These are phyloP conservation scores for Corbicula japonica DNA, from an alignment of 2,888 invertebrate species.

Conservation along the genomic window DNA sequence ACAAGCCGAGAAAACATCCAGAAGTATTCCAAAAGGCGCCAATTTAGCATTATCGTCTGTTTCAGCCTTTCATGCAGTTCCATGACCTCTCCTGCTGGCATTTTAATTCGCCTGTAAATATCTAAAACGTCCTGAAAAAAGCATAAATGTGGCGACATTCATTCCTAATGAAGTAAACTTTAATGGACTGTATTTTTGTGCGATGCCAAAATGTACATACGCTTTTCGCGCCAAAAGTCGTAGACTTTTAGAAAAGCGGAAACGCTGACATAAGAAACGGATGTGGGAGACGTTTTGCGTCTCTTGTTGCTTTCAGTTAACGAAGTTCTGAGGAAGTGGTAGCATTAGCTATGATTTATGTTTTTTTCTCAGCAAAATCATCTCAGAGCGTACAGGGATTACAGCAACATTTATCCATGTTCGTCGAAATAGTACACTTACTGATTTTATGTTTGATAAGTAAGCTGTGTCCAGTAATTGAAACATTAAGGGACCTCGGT, in stretches of 20 bases:
- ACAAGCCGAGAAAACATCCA: no score
- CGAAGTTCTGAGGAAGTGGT: no score
- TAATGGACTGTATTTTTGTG: slow-evolving; percentile 15
- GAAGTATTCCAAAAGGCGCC: slow-evolving; percentile 27
- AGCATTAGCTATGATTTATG: no score
- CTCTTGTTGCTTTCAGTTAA: no score
- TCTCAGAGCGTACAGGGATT: no score
- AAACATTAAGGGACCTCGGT: no score
- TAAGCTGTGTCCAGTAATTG: no score
- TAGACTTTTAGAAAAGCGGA: slow-evolving; percentile 26
- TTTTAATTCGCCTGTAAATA: slow-evolving; percentile 35
- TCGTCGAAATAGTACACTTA: no score
- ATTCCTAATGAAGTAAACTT: slow-evolving; percentile 32
- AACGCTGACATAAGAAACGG: slow-evolving; percentile 36
- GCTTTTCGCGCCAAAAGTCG: slow-evolving; percentile 10
- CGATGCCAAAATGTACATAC: no score
- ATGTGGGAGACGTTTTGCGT: slow-evolving; percentile 13
- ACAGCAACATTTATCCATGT: no score
- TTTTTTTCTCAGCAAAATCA: no score
- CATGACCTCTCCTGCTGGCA: slow-evolving; percentile 18
- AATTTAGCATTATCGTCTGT: slow-evolving; percentile 17
- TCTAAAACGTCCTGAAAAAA: slow-evolving; percentile 14
- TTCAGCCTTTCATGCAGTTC: background rate
- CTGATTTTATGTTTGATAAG: no score
- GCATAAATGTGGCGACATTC: slow-evolving; percentile 32